Evolutionary conservation across 2,797 vertebrate species (phyloP).

Genomic region (Aplochiton taeniatus): DNA sequence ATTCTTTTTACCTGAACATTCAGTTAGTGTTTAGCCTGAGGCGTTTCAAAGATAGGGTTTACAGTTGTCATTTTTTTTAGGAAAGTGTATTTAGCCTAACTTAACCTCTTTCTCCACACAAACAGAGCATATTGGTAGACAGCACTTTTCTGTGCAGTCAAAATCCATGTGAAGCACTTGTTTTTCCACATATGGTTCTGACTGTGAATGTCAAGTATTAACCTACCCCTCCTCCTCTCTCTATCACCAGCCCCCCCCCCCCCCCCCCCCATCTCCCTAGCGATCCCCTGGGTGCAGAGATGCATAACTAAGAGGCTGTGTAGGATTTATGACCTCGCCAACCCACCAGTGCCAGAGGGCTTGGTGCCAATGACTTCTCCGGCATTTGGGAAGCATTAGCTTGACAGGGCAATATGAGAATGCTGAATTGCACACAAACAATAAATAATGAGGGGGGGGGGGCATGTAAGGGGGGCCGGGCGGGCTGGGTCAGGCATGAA

Average conservation of each 20-base stretch:
- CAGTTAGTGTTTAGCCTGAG: constrained; percentile 33
- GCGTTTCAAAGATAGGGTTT: constrained; percentile 30
- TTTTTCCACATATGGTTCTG: constrained; percentile 15
- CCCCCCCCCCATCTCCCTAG: constrained; percentile 21
- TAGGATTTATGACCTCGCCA: constrained; percentile 60
- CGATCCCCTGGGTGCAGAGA: constrained; percentile 30
- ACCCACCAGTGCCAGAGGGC: constrained; percentile 47
- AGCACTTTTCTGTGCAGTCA: too few species aligned
- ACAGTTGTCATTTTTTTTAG: constrained; percentile 19
- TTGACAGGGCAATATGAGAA: constrained; percentile 49
- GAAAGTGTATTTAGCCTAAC: constrained; percentile 17
- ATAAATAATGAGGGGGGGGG: constrained; percentile 9
- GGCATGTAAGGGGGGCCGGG: neutral
- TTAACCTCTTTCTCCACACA: too few species aligned
- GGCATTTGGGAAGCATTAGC: constrained; percentile 55
- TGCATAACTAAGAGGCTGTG: constrained; percentile 53
- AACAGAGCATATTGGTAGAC: too few species aligned
- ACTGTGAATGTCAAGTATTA: constrained; percentile 23
- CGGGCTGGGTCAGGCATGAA: constrained; percentile 16
- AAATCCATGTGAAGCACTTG: too few species aligned
- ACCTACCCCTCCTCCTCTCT: constrained; percentile 3
- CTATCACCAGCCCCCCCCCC: constrained; percentile 1
- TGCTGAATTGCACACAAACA: constrained; percentile 53
- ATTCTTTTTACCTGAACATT: constrained; percentile 32
- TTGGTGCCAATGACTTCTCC: constrained; percentile 56